These are phyloP conservation scores for Siniperca chuatsi DNA, from an alignment of 2,113 vertebrate genomes.

Conservation along the genomic window DNA sequence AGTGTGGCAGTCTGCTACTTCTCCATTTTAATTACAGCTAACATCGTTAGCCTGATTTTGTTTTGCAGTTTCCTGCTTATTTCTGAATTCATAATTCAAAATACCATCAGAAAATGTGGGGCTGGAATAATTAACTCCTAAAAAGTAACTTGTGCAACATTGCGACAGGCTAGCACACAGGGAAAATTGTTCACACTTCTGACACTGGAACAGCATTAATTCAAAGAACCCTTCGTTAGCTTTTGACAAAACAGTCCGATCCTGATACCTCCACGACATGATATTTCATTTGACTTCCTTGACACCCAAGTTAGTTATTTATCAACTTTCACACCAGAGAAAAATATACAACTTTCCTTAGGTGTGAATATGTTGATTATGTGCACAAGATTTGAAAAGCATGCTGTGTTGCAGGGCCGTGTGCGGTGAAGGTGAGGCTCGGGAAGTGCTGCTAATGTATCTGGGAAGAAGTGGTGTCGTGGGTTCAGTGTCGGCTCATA, in stretches of 20 bases:
- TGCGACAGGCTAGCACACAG: slow-evolving; percentile 18
- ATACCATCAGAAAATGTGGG: slow-evolving; percentile 40
- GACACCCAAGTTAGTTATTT: slow-evolving; percentile 44
- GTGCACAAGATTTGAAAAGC: slow-evolving; percentile 29
- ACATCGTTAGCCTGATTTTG: slow-evolving; percentile 70
- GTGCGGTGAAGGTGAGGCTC: slow-evolving; percentile 50
- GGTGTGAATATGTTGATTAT: slow-evolving; percentile 70
- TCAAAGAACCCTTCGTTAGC: background rate
- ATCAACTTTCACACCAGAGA: slow-evolving; percentile 36
- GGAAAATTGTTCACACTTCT: slow-evolving; percentile 35
- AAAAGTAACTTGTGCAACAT: slow-evolving; percentile 22
- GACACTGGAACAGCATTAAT: slow-evolving; percentile 10
- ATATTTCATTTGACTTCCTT: slow-evolving; percentile 41
- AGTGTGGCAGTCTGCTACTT: slow-evolving; percentile 62
- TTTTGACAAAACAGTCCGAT: slow-evolving; percentile 26
- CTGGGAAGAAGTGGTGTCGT: slow-evolving; percentile 50
- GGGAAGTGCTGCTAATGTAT: slow-evolving; percentile 55
- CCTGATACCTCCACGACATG: background rate
- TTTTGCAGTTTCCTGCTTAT: slow-evolving; percentile 53
- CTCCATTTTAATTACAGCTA: slow-evolving; percentile 77
- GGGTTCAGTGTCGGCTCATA: slow-evolving; percentile 65
- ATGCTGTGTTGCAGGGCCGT: background rate
- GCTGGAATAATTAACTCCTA: slow-evolving; percentile 57
- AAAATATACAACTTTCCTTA: slow-evolving; percentile 7
- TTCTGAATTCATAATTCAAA: slow-evolving; percentile 59